phyloP scores from a whole-genome alignment of 2,888 invertebrate species.

The Hipparchia semele region DNA sequence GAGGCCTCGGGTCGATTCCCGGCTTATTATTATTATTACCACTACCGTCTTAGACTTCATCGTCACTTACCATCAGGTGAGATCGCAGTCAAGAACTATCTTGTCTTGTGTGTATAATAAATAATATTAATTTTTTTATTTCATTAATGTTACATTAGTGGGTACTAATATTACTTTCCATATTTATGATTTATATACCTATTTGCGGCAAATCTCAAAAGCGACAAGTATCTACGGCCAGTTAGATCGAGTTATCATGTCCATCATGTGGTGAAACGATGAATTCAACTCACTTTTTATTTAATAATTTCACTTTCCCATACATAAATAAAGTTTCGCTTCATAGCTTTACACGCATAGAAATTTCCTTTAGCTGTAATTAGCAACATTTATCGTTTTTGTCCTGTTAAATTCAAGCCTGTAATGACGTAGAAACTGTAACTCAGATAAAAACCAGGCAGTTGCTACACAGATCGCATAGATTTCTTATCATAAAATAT shows the following conservation, averaged over 20 bases:
- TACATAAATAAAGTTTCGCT: constrained; percentile 37
- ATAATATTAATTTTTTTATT: too few species aligned
- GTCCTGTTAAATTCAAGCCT: neutral
- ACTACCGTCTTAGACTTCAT: too few species aligned
- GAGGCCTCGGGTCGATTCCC: too few species aligned
- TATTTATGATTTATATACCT: neutral
- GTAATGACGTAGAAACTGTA: constrained; percentile 8
- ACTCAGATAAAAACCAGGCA: neutral
- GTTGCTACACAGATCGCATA: neutral
- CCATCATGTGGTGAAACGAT: constrained; percentile 65
- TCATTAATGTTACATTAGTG: too few species aligned
- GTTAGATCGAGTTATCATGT: constrained; percentile 62
- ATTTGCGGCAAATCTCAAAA: constrained; percentile 36
- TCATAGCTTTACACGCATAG: constrained; percentile 30
- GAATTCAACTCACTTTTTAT: constrained; percentile 54
- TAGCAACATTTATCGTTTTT: constrained; percentile 14
- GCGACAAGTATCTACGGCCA: constrained; percentile 22
- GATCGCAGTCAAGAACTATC: too few species aligned
- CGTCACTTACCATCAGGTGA: too few species aligned
- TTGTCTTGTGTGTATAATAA: too few species aligned
- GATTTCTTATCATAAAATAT: too few species aligned
- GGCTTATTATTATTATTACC: too few species aligned
- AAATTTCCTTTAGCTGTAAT: constrained; percentile 19
- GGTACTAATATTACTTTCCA: neutral
- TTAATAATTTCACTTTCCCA: constrained; percentile 43